Conservation (phyloP, 92 coral and sea anemone species). For the Zoanthus sociatus region DNA sequence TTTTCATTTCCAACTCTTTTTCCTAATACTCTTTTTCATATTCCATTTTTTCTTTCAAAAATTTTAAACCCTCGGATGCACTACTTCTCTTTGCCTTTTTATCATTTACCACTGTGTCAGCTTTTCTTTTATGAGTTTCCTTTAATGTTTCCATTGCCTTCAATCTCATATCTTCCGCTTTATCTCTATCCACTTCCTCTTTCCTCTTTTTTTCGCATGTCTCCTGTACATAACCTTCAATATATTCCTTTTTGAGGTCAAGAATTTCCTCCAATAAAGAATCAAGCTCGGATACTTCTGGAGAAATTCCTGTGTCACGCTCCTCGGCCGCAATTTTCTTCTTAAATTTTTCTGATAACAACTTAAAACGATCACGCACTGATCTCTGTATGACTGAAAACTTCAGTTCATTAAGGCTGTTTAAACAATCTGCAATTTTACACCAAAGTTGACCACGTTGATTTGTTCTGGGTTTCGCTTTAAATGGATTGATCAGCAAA, state of each 20-base stretch:
- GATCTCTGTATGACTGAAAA: conserved; percentile 36
- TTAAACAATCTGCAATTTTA: background rate
- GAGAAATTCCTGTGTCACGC: conserved; percentile 35
- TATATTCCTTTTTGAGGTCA: conserved; percentile 25
- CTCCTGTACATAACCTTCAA: conserved; percentile 31
- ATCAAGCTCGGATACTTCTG: conserved; percentile 37
- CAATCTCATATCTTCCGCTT: conserved; percentile 43
- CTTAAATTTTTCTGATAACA: conserved; percentile 42
- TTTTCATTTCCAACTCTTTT: conserved; percentile 2
- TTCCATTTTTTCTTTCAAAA: too few species aligned
- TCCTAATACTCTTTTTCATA: background rate
- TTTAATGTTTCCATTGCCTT: conserved; percentile 35
- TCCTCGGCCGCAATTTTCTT: conserved; percentile 23
- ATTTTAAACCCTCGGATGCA: conserved; percentile 1
- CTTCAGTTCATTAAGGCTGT: background rate
- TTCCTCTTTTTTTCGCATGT: conserved; percentile 15
- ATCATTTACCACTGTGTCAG: background rate
- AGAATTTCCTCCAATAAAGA: conserved; percentile 32
- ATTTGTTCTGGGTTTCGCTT: background rate
- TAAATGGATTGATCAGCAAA: background rate
- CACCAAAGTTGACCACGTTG: background rate
- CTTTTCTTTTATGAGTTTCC: conserved; percentile 11
- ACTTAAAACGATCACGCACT: conserved; percentile 39
- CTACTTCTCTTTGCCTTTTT: conserved; percentile 1
- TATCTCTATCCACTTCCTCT: conserved; percentile 41